Percentiles rank a stretch among this genome's conserved stretches.
These are phyloP conservation scores for Eueremaeus valkanovi DNA, from an alignment of 2,888 invertebrate species.

Conservation along the genomic window DNA sequence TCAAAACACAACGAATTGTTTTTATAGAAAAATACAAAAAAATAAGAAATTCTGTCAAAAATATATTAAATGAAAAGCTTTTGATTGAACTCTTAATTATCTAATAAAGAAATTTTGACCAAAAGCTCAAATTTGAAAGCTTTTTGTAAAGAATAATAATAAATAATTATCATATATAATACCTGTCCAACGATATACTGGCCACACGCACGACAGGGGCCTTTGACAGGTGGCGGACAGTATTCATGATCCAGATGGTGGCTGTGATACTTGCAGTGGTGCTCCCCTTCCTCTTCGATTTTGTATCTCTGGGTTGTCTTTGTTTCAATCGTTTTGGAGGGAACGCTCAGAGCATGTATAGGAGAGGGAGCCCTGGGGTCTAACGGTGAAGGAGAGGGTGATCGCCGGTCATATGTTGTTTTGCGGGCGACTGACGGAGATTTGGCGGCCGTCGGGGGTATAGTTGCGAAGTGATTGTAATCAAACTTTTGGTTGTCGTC, in stretches of 20 bases:
- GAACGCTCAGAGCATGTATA: not conserved
- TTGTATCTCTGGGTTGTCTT: constrained; percentile 8
- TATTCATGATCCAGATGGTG: constrained; percentile 39
- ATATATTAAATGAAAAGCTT: no score
- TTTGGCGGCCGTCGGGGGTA: constrained; percentile 29
- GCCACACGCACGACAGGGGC: constrained; percentile 31
- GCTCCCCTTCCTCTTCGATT: constrained; percentile 32
- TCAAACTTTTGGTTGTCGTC: constrained; percentile 25
- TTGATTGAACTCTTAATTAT: no score
- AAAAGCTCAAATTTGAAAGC: no score
- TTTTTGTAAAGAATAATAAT: no score
- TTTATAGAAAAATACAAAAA: no score
- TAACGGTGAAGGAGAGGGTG: not conserved
- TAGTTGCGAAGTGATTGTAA: constrained; percentile 34
- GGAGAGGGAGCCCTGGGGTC: constrained; percentile 35
- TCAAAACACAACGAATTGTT: no score
- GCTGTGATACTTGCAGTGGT: constrained; percentile 37
- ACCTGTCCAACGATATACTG: constrained; percentile 39
- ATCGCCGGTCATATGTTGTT: constrained; percentile 21
- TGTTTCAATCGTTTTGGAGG: constrained; percentile 31
- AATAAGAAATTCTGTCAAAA: no score
- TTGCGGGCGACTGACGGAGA: constrained; percentile 8
- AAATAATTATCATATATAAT: no score
- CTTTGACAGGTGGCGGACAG: constrained; percentile 34
- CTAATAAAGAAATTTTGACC: no score